phyloP scores from a whole-genome alignment of 1,140 invertebrate species.

The Bombus affinis region DNA sequence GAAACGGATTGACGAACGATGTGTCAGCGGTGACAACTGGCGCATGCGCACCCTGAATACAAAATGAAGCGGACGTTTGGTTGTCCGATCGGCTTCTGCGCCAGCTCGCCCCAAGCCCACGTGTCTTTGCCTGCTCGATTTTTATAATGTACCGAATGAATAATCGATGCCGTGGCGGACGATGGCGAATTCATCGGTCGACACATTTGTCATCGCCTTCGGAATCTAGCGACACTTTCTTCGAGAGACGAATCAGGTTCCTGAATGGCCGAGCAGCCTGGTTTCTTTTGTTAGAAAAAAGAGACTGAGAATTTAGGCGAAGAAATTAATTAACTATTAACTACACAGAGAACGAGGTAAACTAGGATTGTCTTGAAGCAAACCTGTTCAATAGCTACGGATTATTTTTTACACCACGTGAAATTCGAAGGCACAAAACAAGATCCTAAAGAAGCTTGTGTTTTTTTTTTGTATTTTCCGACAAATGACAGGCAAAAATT shows the following conservation, averaged over 20 bases:
- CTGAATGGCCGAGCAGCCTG: neutral
- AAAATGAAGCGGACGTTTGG: constrained; percentile 75
- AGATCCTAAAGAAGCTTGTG: too few relatives aligned
- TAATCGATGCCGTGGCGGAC: constrained; percentile 45
- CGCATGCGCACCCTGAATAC: constrained; percentile 81
- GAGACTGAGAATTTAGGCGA: neutral
- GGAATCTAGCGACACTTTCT: constrained; percentile 37
- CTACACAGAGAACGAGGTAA: neutral
- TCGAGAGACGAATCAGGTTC: neutral
- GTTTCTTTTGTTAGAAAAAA: constrained; percentile 71
- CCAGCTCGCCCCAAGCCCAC: neutral
- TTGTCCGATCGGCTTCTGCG: constrained; percentile 45
- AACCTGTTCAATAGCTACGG: neutral
- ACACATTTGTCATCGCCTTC: constrained; percentile 43
- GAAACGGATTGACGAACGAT: constrained; percentile 81
- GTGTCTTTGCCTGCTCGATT: constrained; percentile 42
- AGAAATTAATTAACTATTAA: neutral
- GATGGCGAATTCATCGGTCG: constrained; percentile 32
- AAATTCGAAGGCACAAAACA: too few relatives aligned
- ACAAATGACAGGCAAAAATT: neutral
- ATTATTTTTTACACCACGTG: too few relatives aligned
- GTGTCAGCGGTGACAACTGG: constrained; percentile 83
- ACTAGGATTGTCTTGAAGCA: neutral
- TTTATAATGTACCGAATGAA: constrained; percentile 54
- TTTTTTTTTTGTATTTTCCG: too few relatives aligned